Conservation (phyloP, 2,113 vertebrate genomes). For the Egretta garzetta region DNA sequence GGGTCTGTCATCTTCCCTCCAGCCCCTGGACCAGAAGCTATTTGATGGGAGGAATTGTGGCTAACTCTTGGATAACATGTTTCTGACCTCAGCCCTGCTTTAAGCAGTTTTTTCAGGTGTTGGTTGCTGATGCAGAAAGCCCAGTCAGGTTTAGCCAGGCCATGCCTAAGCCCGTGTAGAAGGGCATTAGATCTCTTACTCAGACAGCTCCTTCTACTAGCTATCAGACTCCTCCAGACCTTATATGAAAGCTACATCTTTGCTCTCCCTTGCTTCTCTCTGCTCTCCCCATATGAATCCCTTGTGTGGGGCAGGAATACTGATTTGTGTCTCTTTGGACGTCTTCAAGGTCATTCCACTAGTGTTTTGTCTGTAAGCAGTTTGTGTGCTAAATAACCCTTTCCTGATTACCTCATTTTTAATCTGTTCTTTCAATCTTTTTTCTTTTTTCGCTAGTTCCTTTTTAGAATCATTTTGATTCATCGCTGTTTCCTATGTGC, state of each 20-base stretch:
- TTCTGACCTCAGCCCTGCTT: not conserved
- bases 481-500: not conserved
- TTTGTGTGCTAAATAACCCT: not conserved
- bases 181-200: not conserved
- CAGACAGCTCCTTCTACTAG: not conserved
- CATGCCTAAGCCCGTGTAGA: not conserved
- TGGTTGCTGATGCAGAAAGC: not conserved
- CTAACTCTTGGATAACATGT: not conserved
- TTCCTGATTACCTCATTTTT: not conserved
- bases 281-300: not conserved
- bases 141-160: not conserved
- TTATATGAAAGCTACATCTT: not conserved
- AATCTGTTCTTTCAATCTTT: not conserved
- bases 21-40: not conserved
- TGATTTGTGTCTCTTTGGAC: fast-evolving
- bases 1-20: not conserved
- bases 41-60: not conserved
- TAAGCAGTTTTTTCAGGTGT: not conserved
- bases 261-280: not conserved
- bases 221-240: not conserved
- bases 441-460: not conserved
- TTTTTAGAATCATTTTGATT: not conserved
- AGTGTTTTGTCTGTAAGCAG: not conserved
- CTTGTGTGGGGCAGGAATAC: not conserved
- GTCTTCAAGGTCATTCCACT: not conserved